Percentiles rank a stretch among this genome's conserved stretches.
Conservation (phyloP, 1,140 invertebrate species). For the Neuroterus valhalla region DNA sequence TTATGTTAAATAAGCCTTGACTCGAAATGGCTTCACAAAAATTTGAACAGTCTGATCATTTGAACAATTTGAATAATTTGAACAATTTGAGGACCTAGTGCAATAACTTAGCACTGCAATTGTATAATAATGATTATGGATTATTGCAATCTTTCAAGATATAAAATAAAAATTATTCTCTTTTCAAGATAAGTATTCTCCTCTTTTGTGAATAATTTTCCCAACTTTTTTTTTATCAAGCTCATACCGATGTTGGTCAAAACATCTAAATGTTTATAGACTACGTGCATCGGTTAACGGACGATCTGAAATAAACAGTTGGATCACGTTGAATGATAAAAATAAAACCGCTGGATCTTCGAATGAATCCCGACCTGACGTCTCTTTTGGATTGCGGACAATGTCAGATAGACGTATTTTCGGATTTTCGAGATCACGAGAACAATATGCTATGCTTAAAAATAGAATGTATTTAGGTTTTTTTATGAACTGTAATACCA, state of each 20-base stretch:
- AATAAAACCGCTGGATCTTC: constrained; percentile 15
- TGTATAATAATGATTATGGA: too few species aligned
- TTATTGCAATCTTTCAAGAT: too few species aligned
- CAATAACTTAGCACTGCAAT: too few species aligned
- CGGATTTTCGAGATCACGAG: neutral
- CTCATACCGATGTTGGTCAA: neutral
- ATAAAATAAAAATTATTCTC: too few species aligned
- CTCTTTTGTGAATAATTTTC: too few species aligned
- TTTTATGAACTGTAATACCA: neutral
- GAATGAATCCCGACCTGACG: neutral
- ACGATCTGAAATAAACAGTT: neutral
- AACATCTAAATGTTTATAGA: neutral
- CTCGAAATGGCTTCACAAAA: too few species aligned
- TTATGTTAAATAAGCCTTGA: too few species aligned
- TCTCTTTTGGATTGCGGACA: neutral
- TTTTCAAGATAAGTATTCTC: too few species aligned
- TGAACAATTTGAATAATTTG: too few species aligned
- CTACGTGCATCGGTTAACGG: constrained; percentile 6
- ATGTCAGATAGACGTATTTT: constrained; percentile 12
- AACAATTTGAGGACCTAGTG: too few species aligned
- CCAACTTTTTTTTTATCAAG: neutral
- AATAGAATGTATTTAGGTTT: neutral
- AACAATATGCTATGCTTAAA: neutral
- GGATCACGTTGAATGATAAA: constrained; percentile 10
- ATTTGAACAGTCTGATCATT: too few species aligned